phyloP scores from a whole-genome alignment of 2,888 invertebrate species.

The Coecobrya sp. region DNA sequence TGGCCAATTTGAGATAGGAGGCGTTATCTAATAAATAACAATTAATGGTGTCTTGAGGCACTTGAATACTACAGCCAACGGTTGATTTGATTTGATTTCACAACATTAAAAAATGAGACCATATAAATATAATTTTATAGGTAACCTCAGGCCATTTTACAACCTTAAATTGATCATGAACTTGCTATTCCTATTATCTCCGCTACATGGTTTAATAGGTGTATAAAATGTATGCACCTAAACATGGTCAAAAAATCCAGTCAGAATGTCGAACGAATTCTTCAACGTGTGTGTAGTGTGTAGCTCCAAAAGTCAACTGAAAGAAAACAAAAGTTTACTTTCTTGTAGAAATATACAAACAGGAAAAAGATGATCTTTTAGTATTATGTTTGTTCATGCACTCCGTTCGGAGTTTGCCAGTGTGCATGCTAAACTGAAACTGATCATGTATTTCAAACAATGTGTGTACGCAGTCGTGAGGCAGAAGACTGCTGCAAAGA shows the following conservation, averaged over 20 bases:
- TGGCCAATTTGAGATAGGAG: constrained; percentile 19
- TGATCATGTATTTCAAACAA: background rate
- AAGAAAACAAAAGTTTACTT: constrained; percentile 63
- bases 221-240: constrained; percentile 33
- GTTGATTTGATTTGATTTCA: background rate
- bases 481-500: background rate
- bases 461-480: constrained; percentile 6
- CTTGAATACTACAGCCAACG: no score
- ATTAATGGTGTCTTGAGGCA: constrained; percentile 16
- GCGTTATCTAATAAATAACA: constrained; percentile 53
- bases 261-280: constrained; percentile 8
- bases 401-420: background rate
- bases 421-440: background rate
- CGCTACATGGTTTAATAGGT: background rate
- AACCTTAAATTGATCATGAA: constrained; percentile 56
- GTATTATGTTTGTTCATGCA: background rate
- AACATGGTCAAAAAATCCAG: constrained; percentile 27
- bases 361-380: background rate
- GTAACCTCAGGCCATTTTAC: constrained; percentile 67
- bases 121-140: background rate
- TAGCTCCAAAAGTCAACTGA: constrained; percentile 38
- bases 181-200: constrained; percentile 17
- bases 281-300: constrained; percentile 7
- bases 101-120: background rate
- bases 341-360: constrained; percentile 19